Percentiles rank a stretch among this genome's conserved stretches.
Evolutionary conservation across 2,888 invertebrate species (phyloP).

Genomic region (Dendrolimus houi): DNA sequence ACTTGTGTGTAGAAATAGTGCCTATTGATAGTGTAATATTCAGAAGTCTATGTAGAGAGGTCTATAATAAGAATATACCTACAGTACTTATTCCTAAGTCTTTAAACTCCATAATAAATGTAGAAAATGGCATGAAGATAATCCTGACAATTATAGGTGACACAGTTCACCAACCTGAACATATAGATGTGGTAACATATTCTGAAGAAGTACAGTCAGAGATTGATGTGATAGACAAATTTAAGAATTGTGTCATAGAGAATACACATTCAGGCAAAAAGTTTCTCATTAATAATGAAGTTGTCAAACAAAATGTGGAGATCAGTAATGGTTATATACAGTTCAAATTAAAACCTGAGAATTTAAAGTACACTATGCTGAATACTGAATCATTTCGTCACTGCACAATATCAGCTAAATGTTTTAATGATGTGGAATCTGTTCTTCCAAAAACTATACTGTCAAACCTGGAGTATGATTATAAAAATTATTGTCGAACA

Average conservation of each 20-base stretch:
- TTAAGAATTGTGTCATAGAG: constrained; percentile 69
- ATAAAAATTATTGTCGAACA: constrained; percentile 61
- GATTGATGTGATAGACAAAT: constrained; percentile 51
- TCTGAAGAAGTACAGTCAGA: constrained; percentile 44
- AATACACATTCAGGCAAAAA: constrained; percentile 62
- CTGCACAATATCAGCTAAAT: constrained; percentile 60
- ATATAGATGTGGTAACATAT: constrained; percentile 70
- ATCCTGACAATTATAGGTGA: constrained; percentile 59
- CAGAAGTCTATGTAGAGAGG: constrained; percentile 54
- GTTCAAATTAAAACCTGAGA: constrained; percentile 61
- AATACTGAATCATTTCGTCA: constrained; percentile 69
- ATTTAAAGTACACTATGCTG: constrained; percentile 62
- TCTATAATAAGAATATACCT: constrained; percentile 55
- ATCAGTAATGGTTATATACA: constrained; percentile 50
- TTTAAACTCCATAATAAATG: constrained; percentile 69
- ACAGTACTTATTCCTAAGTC: constrained; percentile 72
- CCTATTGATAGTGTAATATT: constrained; percentile 55
- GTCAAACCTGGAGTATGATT: constrained; percentile 51
- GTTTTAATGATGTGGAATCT: constrained; percentile 42
- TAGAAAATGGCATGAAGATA: constrained; percentile 75
- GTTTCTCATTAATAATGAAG: constrained; percentile 73
- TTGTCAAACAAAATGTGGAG: constrained; percentile 59
- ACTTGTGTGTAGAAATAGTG: constrained; percentile 62
- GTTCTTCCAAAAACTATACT: constrained; percentile 30
- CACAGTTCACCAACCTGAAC: constrained; percentile 47